A percentile compares a stretch with the other conserved stretches of the same genome.
phyloP scores from a whole-genome alignment of 2,888 invertebrate genomes.

The Philonicus albiceps region DNA sequence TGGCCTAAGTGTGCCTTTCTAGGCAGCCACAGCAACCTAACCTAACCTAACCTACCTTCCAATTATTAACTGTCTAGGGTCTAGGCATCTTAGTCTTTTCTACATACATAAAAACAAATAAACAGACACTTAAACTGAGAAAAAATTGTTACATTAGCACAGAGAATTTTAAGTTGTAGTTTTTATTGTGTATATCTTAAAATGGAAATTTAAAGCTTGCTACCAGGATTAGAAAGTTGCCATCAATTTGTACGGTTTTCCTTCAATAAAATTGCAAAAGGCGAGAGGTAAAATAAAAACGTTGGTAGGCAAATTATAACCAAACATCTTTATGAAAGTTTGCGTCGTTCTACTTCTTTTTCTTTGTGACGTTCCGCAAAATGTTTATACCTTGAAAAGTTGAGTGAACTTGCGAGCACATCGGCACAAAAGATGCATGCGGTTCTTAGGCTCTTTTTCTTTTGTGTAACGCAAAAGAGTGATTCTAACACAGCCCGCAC shows the following conservation, averaged over 20 bases:
- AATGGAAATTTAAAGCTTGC: neutral
- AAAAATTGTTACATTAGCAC: neutral
- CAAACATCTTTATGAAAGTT: neutral
- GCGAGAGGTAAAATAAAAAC: neutral
- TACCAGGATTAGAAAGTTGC: neutral
- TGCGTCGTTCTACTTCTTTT: neutral
- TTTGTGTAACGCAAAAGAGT: neutral
- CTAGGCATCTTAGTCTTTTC: no score
- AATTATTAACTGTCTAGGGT: no score
- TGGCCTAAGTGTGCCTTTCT: no score
- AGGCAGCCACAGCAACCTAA: no score
- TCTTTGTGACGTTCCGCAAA: neutral
- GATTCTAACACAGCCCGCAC: neutral
- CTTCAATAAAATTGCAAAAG: neutral
- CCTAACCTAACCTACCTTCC: no score
- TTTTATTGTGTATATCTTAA: neutral
- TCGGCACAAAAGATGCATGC: neutral
- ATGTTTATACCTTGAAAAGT: constrained; percentile 11
- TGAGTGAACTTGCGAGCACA: neutral
- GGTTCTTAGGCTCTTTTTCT: neutral
- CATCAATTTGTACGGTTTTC: neutral
- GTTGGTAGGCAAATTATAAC: neutral
- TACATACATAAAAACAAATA: no score
- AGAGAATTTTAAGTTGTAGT: no score
- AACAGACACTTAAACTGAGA: neutral